Evolutionary conservation across 2,888 invertebrate genomes (phyloP).

Genomic region (Dicyrtomina minuta): DNA sequence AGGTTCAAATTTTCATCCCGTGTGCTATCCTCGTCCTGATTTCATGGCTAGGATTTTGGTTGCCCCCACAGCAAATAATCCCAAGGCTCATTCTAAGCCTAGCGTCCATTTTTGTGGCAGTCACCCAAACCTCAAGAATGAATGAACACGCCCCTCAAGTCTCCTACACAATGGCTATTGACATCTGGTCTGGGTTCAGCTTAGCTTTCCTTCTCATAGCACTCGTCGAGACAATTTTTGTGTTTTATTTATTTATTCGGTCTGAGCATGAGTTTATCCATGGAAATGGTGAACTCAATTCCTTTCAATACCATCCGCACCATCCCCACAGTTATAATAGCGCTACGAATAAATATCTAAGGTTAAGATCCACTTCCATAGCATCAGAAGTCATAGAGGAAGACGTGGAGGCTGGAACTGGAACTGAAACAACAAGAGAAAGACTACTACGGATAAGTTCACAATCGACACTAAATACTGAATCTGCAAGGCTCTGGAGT

Average conservation of each 20-base stretch:
- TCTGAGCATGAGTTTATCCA: not conserved
- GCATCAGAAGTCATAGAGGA: too few species aligned
- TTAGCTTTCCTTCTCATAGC: conserved; percentile 50
- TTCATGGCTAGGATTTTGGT: conserved; percentile 53
- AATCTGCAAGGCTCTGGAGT: too few species aligned
- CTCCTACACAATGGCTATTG: conserved; percentile 47
- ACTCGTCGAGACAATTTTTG: conserved; percentile 50
- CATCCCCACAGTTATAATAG: too few species aligned
- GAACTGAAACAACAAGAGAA: too few species aligned
- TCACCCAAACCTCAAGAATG: conserved; percentile 39
- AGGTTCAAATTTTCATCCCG: conserved; percentile 60
- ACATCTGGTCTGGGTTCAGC: conserved; percentile 51
- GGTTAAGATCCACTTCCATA: too few species aligned
- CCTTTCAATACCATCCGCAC: too few species aligned
- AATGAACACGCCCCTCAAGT: conserved; percentile 45
- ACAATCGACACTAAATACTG: too few species aligned
- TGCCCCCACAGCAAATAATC: conserved; percentile 43
- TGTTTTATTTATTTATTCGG: conserved; percentile 39
- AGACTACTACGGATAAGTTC: too few species aligned
- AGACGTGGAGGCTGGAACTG: too few species aligned
- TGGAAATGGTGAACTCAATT: too few species aligned
- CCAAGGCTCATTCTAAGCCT: conserved; percentile 48
- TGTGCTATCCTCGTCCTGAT: conserved; percentile 56
- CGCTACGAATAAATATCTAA: too few species aligned
- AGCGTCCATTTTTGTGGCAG: conserved; percentile 44